Evolutionary conservation across 2,888 invertebrate genomes (phyloP).

Genomic region (Drosophila subquinaria): DNA sequence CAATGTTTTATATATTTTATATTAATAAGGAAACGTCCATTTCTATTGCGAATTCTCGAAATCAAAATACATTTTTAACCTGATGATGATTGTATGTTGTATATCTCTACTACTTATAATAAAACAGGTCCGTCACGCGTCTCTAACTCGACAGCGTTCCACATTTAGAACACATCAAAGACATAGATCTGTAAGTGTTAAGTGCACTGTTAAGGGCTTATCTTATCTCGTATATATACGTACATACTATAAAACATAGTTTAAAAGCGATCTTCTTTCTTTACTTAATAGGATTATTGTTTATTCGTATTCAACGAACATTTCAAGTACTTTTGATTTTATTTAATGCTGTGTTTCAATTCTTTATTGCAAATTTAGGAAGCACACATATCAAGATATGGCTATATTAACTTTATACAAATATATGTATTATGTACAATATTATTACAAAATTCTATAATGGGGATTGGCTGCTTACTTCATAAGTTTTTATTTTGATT

Average conservation of each 20-base stretch:
- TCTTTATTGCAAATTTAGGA: slow-evolving; percentile 30
- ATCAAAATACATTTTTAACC: slow-evolving; percentile 42
- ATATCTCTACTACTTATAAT: slow-evolving; percentile 74
- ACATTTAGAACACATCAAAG: slow-evolving; percentile 89
- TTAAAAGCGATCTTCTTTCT: slow-evolving; percentile 44
- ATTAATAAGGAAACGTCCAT: slow-evolving; percentile 1
- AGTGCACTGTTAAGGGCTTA: slow-evolving; percentile 76
- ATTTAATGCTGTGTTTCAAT: slow-evolving; percentile 26
- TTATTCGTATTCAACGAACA: slow-evolving; percentile 40
- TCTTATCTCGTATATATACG: slow-evolving; percentile 50
- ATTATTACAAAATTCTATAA: slow-evolving; percentile 19
- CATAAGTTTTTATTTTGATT: slow-evolving; percentile 15
- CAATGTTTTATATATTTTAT: slow-evolving; percentile 1
- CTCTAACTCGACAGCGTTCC: slow-evolving; percentile 89
- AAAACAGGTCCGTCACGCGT: slow-evolving; percentile 90
- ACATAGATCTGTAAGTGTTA: slow-evolving; percentile 89
- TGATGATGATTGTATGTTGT: slow-evolving; percentile 58
- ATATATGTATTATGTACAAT: slow-evolving; percentile 20
- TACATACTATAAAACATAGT: slow-evolving; percentile 38
- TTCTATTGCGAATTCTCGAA: slow-evolving; percentile 17
- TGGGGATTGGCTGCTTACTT: slow-evolving; percentile 4
- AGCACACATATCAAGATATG: slow-evolving; percentile 34
- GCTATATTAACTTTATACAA: slow-evolving; percentile 5
- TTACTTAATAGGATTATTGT: slow-evolving; percentile 52
- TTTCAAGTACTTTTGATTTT: slow-evolving; percentile 22